These are phyloP conservation scores for Rallus limicola DNA, from an alignment of 2,113 vertebrate species.

Conservation along the genomic window DNA sequence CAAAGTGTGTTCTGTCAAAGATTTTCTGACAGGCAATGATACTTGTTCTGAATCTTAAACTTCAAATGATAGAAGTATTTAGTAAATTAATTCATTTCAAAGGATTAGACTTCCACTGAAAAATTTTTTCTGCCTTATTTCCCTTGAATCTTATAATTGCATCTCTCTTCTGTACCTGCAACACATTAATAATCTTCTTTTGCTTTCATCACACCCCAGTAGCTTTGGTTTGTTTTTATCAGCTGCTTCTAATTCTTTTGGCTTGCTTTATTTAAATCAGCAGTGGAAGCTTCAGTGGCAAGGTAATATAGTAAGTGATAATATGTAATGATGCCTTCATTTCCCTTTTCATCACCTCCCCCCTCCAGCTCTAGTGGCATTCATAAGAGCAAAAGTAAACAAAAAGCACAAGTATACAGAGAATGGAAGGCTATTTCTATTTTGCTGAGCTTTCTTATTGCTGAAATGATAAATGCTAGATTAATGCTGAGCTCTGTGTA, in stretches of 20 bases:
- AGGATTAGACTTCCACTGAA: not conserved
- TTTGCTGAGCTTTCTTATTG: not conserved
- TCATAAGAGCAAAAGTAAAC: not conserved
- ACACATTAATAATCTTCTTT: conserved; percentile 21
- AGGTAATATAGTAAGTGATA: not conserved
- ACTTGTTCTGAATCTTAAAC: conserved; percentile 34
- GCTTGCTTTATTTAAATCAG: not conserved
- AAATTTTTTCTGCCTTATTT: conserved; percentile 12
- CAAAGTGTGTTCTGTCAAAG: not conserved
- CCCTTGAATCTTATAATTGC: conserved; percentile 40
- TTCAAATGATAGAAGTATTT: not conserved
- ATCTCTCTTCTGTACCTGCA: not conserved
- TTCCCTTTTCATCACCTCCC: not conserved
- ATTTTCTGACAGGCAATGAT: not conserved
- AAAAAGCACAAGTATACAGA: not conserved
- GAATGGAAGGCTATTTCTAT: not conserved
- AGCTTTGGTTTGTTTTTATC: conserved; percentile 3
- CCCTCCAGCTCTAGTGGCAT: not conserved
- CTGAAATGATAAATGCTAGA: not conserved
- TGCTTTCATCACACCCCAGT: conserved; percentile 18
- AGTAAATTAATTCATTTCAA: conserved; percentile 30
- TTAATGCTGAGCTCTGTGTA: not conserved
- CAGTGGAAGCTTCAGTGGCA: not conserved
- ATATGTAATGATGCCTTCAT: not conserved
- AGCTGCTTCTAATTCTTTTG: not conserved